These are phyloP conservation scores for Sander vitreus DNA, from an alignment of 2,113 vertebrate species.

Conservation along the genomic window DNA sequence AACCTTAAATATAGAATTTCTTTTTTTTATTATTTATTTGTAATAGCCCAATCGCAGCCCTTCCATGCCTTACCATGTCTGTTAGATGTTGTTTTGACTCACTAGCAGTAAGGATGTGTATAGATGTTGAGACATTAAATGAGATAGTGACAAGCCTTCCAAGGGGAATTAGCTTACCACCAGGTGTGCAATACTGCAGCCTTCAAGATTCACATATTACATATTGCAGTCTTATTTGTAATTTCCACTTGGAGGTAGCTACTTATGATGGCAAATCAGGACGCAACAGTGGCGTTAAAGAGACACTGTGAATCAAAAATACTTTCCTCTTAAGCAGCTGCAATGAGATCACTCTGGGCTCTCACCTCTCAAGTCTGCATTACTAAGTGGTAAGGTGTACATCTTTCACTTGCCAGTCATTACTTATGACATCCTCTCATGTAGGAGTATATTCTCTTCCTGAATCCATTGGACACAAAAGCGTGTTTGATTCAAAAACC, in stretches of 20 bases:
- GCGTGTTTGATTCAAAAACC: constrained; percentile 5
- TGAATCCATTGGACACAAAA: constrained; percentile 25
- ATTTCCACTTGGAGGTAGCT: constrained; percentile 3
- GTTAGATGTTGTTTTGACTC: background rate
- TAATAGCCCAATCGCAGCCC: background rate
- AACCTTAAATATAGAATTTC: background rate
- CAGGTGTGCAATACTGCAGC: background rate
- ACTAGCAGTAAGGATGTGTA: background rate
- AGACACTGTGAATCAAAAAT: constrained; percentile 26
- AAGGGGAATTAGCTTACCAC: background rate
- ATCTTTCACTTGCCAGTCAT: constrained; percentile 36
- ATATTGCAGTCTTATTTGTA: constrained; percentile 13
- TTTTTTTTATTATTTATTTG: no score
- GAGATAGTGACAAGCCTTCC: background rate
- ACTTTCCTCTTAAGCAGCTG: constrained; percentile 32
- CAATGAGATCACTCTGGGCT: constrained; percentile 13
- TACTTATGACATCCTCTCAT: constrained; percentile 34
- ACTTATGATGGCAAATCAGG: constrained; percentile 38
- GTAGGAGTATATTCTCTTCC: constrained; percentile 17
- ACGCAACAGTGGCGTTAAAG: constrained; percentile 36
- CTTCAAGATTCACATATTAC: constrained; percentile 4
- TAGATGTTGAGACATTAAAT: constrained; percentile 1
- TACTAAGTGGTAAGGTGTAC: constrained; percentile 8
- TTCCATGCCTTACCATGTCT: background rate
- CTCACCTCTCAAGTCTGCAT: constrained; percentile 18